Evolutionary conservation across 1,140 invertebrate species (phyloP), one percentile per base, ranked within the genome.

Genomic region (Trichonephila clavata): DNA sequence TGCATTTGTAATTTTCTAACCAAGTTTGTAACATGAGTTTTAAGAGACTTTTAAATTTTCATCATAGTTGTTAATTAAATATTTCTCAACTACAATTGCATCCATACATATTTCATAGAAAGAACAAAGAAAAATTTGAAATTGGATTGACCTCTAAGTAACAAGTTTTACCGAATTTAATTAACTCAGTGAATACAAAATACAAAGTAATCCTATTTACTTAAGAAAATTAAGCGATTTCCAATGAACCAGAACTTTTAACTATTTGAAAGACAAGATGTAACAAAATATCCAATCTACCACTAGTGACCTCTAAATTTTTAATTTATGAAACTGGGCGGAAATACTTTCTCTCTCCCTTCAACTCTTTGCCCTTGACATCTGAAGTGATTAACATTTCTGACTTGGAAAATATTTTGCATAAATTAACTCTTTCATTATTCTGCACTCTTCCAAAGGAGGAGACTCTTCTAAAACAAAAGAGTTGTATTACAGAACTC

Each of bases 321-420:
- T 27, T 77, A 32, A 77, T 77, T 77, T 27, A 77, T n/a, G 43
- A 8, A 83, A 83, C 3, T 57, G 81, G 81, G 81, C 81, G 81
- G 50, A 83, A 83, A 83, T 83, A 83, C 81, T 83, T 77, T 77
- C 50, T 20, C 77, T 50, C 27, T 83, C 81, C 81, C 50, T 57
- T 57, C 18, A 24, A 14, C 39, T 57, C 50, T 59, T 24, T n/a
- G 81, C 50, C 81, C 81, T 83, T 83, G 81, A 83, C 81, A 57
- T 59, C 81, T 43, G 16, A 50, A 83, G 7, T 77, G 27, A 77
- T 77, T 77, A 77, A 27, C 71, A 77, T 77, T 77, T 27, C 18
- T 27, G 71, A 77, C 27, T 77, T 77, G 27, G 14, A 77, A 81
- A 83, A 59, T 59, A 83, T 83, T 83, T 83, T 57, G 50, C 81